Percentiles rank a stretch among this genome's conserved stretches.
phyloP scores from a whole-genome alignment of 2,888 invertebrate genomes.

The Platerodrilus igneus region DNA sequence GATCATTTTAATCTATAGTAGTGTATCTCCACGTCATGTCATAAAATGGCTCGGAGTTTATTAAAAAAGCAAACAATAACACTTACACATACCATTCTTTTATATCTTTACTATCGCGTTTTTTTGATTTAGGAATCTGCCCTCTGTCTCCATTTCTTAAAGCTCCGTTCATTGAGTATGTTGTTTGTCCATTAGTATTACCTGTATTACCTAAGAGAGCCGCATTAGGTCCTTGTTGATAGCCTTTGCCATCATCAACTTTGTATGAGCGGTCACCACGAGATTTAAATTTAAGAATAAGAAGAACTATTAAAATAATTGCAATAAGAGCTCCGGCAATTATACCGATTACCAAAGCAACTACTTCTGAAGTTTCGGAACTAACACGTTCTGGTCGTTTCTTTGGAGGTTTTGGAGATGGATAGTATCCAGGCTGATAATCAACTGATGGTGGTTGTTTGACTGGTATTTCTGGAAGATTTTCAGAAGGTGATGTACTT shows the following conservation, averaged over 20 bases:
- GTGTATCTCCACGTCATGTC: conserved; percentile 17
- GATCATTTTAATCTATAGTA: too few relatives aligned
- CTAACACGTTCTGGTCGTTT: conserved; percentile 52
- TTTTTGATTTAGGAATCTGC: conserved; percentile 50
- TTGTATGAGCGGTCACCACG: conserved; percentile 89
- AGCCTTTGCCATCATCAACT: conserved; percentile 78
- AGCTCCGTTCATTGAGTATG: conserved; percentile 51
- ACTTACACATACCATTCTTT: conserved; percentile 94
- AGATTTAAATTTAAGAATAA: conserved; percentile 83
- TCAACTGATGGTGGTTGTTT: conserved; percentile 40
- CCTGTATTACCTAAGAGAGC: conserved; percentile 63
- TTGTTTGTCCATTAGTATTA: conserved; percentile 48
- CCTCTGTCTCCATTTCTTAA: conserved; percentile 49
- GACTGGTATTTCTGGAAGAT: conserved; percentile 28
- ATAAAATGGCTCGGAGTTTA: conserved; percentile 42
- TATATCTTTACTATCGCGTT: conserved; percentile 80
- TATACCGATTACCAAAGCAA: conserved; percentile 78
- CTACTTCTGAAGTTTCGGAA: conserved; percentile 67
- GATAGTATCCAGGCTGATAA: conserved; percentile 39
- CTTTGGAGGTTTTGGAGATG: conserved; percentile 43
- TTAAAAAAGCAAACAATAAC: conserved; percentile 17
- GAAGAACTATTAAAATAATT: conserved; percentile 82
- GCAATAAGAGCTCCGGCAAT: conserved; percentile 89
- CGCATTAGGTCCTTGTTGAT: conserved; percentile 74
- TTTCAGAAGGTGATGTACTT: conserved; percentile 28